phyloP scores from a whole-genome alignment of 2,797 vertebrate species.

The Morus bassanus region DNA sequence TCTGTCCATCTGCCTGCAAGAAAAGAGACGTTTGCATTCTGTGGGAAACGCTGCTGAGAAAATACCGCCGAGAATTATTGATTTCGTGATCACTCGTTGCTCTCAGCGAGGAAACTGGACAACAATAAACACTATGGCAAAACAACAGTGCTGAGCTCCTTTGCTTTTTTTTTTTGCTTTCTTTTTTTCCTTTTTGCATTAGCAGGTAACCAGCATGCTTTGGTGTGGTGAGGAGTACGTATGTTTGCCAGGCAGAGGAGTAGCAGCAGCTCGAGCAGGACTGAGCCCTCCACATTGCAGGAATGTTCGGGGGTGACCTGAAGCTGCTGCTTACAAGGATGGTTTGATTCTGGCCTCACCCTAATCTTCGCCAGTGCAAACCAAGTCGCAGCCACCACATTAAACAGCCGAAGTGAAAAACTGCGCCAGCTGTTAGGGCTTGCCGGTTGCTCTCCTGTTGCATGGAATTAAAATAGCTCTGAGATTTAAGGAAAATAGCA shows the following conservation, averaged over 20 bases:
- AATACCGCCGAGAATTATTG: conserved; percentile 55
- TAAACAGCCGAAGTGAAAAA: conserved; percentile 38
- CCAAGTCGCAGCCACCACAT: neutral
- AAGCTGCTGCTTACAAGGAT: neutral
- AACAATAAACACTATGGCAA: neutral
- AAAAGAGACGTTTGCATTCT: conserved; percentile 46
- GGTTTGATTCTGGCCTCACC: neutral
- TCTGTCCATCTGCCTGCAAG: conserved; percentile 76
- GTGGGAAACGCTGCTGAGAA: conserved; percentile 42
- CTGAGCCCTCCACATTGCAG: neutral
- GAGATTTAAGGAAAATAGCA: neutral
- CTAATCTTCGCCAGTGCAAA: neutral
- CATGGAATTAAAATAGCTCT: neutral
- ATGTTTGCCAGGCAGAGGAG: neutral
- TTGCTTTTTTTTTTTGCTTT: neutral
- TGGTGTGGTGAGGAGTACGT: neutral
- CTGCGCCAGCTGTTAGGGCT: neutral
- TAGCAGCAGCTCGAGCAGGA: neutral
- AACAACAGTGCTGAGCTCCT: neutral
- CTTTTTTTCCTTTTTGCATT: neutral
- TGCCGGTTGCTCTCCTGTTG: neutral
- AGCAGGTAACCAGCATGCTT: neutral
- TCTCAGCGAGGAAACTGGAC: conserved; percentile 48
- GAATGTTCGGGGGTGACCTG: neutral
- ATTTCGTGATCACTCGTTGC: conserved; percentile 41